A percentile compares a stretch with the other conserved stretches of the same genome.
Evolutionary conservation across 2,797 vertebrate genomes (phyloP).

Genomic region (Pagetopsis macropterus): DNA sequence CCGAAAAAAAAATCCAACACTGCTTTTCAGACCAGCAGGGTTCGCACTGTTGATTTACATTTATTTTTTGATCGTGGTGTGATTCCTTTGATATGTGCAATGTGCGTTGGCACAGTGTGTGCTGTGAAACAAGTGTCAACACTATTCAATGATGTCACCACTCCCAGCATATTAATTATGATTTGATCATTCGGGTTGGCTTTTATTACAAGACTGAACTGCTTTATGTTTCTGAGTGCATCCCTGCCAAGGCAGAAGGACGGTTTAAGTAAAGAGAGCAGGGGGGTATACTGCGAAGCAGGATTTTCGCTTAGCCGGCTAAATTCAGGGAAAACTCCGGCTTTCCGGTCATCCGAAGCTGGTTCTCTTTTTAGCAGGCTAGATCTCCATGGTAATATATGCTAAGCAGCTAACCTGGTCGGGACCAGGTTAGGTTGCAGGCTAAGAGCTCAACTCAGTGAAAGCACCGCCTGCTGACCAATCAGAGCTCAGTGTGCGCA

Average conservation of each 20-base stretch:
- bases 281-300: too few species aligned
- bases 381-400: too few species aligned
- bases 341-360: too few species aligned
- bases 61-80: conserved; percentile 24
- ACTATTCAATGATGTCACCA: conserved; percentile 21
- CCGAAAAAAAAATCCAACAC: not conserved
- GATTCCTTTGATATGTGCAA: conserved; percentile 27
- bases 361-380: too few species aligned
- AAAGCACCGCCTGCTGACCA: too few species aligned
- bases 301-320: too few species aligned
- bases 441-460: too few species aligned
- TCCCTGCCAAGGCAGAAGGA: conserved; percentile 4
- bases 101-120: conserved; percentile 34
- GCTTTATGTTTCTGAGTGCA: conserved; percentile 25
- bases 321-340: too few species aligned
- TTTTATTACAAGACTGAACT: conserved; percentile 23
- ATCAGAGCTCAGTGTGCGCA: too few species aligned
- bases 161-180: conserved; percentile 47
- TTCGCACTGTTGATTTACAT: conserved; percentile 18
- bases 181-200: conserved; percentile 45
- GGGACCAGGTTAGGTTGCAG: too few species aligned
- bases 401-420: too few species aligned
- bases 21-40: conserved; percentile 5
- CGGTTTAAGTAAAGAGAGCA: conserved; percentile 1
- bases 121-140: conserved; percentile 39